Evolutionary conservation across 2,888 invertebrate species (phyloP), one percentile per base, ranked within the genome.

Genomic region (Rhamnusium bicolor): DNA sequence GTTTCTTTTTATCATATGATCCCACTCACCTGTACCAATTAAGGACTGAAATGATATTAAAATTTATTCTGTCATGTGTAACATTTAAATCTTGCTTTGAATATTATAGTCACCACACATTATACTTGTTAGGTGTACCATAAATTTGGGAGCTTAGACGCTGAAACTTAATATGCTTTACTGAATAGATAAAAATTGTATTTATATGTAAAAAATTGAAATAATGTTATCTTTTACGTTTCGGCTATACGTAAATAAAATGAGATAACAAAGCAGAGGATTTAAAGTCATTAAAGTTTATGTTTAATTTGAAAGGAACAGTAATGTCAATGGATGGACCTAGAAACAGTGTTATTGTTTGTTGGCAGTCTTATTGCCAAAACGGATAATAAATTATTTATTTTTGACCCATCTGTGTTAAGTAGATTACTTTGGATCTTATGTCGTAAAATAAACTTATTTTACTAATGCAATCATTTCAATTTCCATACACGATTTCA

Each of bases 21-120:
- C 24, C 67, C 67, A 54, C 56, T 67, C 56, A 24, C 40, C 56
- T 19, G 21, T 46, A n/a, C 40, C 67, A 67, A 67, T 67, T 67
- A 67, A 40, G 67, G 14, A 56, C 54, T 40, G 29, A 56, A 67
- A 21, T 16, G 40, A 67, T 67, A 54, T 67, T 54, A 67, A 56
- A 67, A 67, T 67, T n/a, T 56, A 67, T 54, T 56, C 65, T 5
- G n/a, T 29, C 53, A 29, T 29, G 65, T 32, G 51, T 53, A 40
- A n/a, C 54, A 32, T 60, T 47, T 18, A 24, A 49, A 47, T 49
- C 63, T 51, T 53, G 32, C 18, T 65, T 53, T 53, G 19, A 53
- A 32, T 65, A 65, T 32, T 7, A 49, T 29, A 29, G 19, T 29
- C 10, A 53, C 24, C 47, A 21, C 12, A 16, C 49, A 53, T 53